Evolutionary conservation across 2,888 invertebrate species (phyloP).

Genomic region (Trisateles emortualis): DNA sequence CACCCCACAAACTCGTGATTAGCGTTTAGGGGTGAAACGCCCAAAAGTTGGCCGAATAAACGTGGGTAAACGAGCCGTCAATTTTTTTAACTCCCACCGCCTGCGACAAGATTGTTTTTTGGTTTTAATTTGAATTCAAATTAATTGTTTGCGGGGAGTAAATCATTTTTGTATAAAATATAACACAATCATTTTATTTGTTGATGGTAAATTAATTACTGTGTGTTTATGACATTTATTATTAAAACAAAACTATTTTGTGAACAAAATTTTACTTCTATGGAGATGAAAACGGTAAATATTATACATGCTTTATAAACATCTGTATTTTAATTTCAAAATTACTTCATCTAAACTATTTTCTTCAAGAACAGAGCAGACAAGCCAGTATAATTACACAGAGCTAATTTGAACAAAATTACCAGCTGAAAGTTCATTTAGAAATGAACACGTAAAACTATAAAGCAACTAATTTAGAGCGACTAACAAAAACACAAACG

Average conservation of each 20-base stretch:
- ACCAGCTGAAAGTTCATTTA: not conserved
- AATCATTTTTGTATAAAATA: conserved; percentile 36
- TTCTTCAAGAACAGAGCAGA: not conserved
- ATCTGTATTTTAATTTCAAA: too few species aligned
- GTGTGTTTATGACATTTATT: not conserved
- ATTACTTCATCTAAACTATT: not conserved
- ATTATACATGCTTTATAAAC: too few species aligned
- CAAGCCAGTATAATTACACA: not conserved
- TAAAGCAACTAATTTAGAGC: not conserved
- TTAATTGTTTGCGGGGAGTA: conserved; percentile 36
- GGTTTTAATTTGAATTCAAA: conserved; percentile 46
- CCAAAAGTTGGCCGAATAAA: conserved; percentile 56
- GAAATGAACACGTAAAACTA: conserved; percentile 5
- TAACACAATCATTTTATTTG: too few species aligned
- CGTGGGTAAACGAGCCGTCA: conserved; percentile 59
- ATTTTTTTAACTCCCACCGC: conserved; percentile 52
- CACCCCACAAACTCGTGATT: conserved; percentile 55
- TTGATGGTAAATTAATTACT: not conserved
- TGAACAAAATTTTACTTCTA: too few species aligned
- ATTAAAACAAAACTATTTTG: not conserved
- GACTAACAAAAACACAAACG: conserved; percentile 28
- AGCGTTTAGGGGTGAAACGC: conserved; percentile 36
- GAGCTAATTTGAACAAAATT: conserved; percentile 1
- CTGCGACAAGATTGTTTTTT: conserved; percentile 51
- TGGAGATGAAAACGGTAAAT: too few species aligned